Base-by-base conservation (phyloP, 2,888 invertebrate genomes). In the Pogonocherus hispidulus region DNA sequence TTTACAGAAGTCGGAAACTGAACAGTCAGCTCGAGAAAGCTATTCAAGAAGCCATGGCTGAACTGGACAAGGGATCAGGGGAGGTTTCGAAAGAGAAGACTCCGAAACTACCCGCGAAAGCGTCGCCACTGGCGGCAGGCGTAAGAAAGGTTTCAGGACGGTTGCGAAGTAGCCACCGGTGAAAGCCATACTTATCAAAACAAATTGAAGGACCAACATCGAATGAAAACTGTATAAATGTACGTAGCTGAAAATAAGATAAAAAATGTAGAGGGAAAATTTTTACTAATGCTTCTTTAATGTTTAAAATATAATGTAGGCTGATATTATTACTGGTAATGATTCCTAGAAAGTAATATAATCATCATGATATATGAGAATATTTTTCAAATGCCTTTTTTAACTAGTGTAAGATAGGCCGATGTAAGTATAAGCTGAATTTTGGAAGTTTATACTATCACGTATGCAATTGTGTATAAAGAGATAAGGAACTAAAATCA, bases 11-110 rank as follows among this genome's bases (percentile, higher is more conserved):
- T 90, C 92, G 96, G 90, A 95, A 95, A 93, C 88, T 96, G 89
- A 95, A 95, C 87, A 91, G 92, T 77, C 93, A 94, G 84, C 88
- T 96, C 81, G 96, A 96, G 87, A 93, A 93, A 83, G 96, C 96
- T 64, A 96, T 96, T 82, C 95, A 96, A 88, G 95, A 96, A 87
- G 96, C 96, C 65, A 95, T 96, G 95, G 89, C 92, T 74, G 95
- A 95, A 85, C 87, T 96, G 82, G 96, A 96, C 86, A 90, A 92
- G 84, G 67, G 82, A 78, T 44, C 71, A 67, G 18, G 84, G 82
- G 5, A 82, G 81, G 56, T 84, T 83, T 60, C 67, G 51, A 73
- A 74, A 37, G 62, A 68, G 20, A 73, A 70, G 81, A 83, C 62
- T 75, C 81, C 65, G 79, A 54, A 51, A 59, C 18, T 9, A 41